A percentile compares a stretch with the other conserved stretches of the same genome.
Evolutionary conservation across 2,113 vertebrate genomes (phyloP).

Genomic region (Siniperca chuatsi): DNA sequence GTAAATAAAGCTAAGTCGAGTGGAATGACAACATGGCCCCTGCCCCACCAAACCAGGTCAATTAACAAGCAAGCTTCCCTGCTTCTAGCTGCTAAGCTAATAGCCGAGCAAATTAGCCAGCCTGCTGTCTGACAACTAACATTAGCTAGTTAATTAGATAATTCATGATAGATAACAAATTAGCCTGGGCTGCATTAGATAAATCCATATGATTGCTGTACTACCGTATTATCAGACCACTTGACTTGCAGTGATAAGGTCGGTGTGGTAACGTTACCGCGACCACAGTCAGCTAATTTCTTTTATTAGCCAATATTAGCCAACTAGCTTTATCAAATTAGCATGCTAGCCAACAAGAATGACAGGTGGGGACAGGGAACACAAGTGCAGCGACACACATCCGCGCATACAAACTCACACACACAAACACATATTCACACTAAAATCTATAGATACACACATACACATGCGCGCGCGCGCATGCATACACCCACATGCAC

Average conservation of each 20-base stretch:
- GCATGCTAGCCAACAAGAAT: conserved; percentile 65
- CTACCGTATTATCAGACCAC: background rate
- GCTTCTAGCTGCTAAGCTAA: conserved; percentile 70
- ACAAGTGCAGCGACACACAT: conserved; percentile 37
- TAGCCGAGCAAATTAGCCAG: conserved; percentile 75
- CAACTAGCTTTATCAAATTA: conserved; percentile 72
- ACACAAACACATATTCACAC: background rate
- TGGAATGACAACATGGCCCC: conserved; percentile 59
- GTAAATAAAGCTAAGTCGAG: conserved; percentile 57
- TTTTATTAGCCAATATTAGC: conserved; percentile 70
- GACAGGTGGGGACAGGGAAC: conserved; percentile 49
- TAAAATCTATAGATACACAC: conserved; percentile 5
- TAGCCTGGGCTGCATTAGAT: background rate
- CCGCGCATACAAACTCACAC: background rate
- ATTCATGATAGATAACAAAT: background rate
- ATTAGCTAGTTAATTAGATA: conserved; percentile 9
- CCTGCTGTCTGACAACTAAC: conserved; percentile 21
- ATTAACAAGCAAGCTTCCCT: conserved; percentile 56
- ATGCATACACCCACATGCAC: conserved; percentile 21
- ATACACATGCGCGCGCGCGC: too few species aligned
- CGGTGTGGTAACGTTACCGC: conserved; percentile 2
- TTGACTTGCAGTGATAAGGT: background rate
- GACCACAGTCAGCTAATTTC: conserved; percentile 56
- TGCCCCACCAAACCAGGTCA: conserved; percentile 68
- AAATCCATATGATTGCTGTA: background rate